Percentiles rank a stretch among this genome's conserved stretches.
Evolutionary conservation across 2,797 vertebrate species (phyloP).

Genomic region (Peromyscus nudipes): DNA sequence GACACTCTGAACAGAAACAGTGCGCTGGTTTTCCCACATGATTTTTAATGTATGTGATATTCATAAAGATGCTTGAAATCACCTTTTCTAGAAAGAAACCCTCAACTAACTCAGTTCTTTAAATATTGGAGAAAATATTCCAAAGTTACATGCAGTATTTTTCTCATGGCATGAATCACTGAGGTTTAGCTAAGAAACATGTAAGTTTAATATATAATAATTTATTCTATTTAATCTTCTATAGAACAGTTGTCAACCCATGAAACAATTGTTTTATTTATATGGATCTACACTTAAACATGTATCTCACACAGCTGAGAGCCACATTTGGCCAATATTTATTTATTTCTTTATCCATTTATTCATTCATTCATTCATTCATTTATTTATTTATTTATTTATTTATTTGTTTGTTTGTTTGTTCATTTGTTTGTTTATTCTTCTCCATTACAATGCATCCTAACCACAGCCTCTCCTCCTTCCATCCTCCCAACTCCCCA

Average conservation of each 20-base stretch:
- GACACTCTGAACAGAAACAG: not conserved
- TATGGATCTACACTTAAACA: not conserved
- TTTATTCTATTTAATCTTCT: not conserved
- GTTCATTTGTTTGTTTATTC: too few species aligned
- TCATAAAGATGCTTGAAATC: not conserved
- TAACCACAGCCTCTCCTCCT: too few species aligned
- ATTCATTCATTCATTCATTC: too few species aligned
- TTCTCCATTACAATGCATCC: too few species aligned
- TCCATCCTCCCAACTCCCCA: too few species aligned
- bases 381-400: too few species aligned
- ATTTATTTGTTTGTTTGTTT: too few species aligned
- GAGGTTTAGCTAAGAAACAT: not conserved
- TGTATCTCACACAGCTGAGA: not conserved
- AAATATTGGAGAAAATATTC: not conserved
- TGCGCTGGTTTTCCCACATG: not conserved
- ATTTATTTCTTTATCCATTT: not conserved
- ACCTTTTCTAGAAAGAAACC: not conserved
- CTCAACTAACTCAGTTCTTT: not conserved
- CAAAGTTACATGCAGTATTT: not conserved
- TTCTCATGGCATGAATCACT: not conserved
- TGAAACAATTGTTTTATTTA: not conserved
- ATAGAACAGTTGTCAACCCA: not conserved
- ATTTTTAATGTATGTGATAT: not conserved
- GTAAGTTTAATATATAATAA: not conserved
- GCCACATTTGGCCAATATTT: not conserved